Evolutionary conservation across 2,113 vertebrate species (phyloP), one percentile per base, ranked within the genome.

Genomic region (Spilogale gracilis): DNA sequence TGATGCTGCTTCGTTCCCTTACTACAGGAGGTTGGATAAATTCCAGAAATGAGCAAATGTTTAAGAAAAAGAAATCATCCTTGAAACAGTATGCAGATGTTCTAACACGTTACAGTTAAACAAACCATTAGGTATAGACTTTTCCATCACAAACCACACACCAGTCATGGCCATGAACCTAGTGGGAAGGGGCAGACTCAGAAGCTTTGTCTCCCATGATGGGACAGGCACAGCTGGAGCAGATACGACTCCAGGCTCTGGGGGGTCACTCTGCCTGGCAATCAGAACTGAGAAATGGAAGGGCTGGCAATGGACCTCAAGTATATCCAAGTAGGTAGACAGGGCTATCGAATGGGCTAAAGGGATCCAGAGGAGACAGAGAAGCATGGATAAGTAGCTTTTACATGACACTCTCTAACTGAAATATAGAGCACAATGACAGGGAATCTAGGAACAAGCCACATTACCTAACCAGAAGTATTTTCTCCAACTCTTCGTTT

Each of bases 41-140:
- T 88, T 95, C 82, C 91, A 97, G 60, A 98, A 97, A 96, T 97
- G 96, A 98, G 97, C 96, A 98, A 97, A 96, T 96, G 92, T 96
- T 96, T 88, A 94, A 96, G 94, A 84, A 61, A 91, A 94, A 85
- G 67, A 96, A 97, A 88, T 94, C 69, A 52, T 82, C 65, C 14
- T 54, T 71, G 63, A 93, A 96, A 93, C 27, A 96, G 23, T 67
- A 96, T 80, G 93, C 52, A 91, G 63, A 67, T 96, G 96, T 81
- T 96, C 25, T 85, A 96, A 94, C n/a, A 71, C 30, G 16, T 89
- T 73, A 94, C 74, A 94, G 61, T 94, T 94, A 80, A 97, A 94
- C 74, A 94, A 65, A 48, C n/a, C 69, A 92, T 45, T 73, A 81
- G 38, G n/a, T 23, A 65, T 63, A 56, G 58, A 30, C 9, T 14